Evolutionary conservation across 2,888 invertebrate genomes (phyloP).

Genomic region (Cetonia aurata): DNA sequence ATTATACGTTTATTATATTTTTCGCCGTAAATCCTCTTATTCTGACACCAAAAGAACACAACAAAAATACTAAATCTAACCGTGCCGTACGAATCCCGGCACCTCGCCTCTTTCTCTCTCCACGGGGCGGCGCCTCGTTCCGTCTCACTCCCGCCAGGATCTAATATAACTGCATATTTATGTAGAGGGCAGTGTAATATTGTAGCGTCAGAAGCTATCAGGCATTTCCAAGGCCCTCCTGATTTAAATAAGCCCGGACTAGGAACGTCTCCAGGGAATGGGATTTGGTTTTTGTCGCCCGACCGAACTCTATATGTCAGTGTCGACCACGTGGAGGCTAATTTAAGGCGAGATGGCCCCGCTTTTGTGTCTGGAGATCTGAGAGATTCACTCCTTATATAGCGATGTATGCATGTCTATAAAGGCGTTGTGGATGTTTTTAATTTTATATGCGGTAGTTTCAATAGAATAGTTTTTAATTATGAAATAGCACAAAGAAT

Average conservation of each 20-base stretch:
- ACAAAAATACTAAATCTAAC: slow-evolving; percentile 43
- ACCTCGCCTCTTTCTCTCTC: neutral
- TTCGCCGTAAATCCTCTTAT: slow-evolving; percentile 29
- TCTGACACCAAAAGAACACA: slow-evolving; percentile 38
- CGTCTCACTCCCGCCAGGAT: slow-evolving; percentile 38
- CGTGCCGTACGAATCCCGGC: slow-evolving; percentile 40
- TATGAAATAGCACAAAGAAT: too few species aligned
- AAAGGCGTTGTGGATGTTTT: too few species aligned
- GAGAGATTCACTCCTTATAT: too few species aligned
- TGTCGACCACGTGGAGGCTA: slow-evolving; percentile 61
- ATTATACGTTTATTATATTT: slow-evolving; percentile 38
- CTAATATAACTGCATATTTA: slow-evolving; percentile 59
- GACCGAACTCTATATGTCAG: slow-evolving; percentile 65
- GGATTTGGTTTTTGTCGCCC: slow-evolving; percentile 66
- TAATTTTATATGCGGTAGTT: too few species aligned
- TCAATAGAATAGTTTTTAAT: too few species aligned
- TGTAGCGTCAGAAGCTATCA: slow-evolving; percentile 67
- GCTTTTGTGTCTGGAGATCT: slow-evolving; percentile 27
- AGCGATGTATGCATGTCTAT: too few species aligned
- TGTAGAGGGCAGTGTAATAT: slow-evolving; percentile 63
- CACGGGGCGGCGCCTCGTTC: neutral
- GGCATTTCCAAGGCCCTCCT: slow-evolving; percentile 65
- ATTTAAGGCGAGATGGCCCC: slow-evolving; percentile 61
- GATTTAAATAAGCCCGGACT: slow-evolving; percentile 67
- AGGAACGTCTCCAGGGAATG: slow-evolving; percentile 62